Conservation (phyloP, 1,140 invertebrate genomes). For the Venturia canescens region DNA sequence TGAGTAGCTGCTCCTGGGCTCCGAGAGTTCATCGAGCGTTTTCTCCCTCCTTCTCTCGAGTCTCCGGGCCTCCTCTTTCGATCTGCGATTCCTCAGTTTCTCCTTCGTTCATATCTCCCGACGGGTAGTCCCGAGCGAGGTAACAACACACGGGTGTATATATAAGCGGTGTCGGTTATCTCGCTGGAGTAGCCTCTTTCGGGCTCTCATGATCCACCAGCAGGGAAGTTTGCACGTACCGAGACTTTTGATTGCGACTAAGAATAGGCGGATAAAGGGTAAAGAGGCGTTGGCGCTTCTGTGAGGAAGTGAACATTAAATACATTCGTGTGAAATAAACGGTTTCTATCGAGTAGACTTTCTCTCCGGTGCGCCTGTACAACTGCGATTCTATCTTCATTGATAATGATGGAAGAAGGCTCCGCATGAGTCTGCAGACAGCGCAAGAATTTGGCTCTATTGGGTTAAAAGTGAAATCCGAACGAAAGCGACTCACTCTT, state of each 20-base stretch:
- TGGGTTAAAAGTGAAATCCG: not conserved
- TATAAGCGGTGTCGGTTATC: conserved; percentile 16
- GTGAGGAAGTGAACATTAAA: not conserved
- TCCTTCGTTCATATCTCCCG: conserved; percentile 54
- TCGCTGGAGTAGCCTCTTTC: not conserved
- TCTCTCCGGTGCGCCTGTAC: not conserved
- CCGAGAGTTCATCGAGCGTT: conserved; percentile 47
- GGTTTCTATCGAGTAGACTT: not conserved
- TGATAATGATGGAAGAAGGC: not conserved
- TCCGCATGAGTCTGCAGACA: not conserved
- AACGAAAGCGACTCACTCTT: not conserved
- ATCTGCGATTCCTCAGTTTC: conserved; percentile 21
- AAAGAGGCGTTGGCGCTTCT: not conserved
- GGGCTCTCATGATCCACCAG: not conserved
- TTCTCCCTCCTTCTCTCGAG: conserved; percentile 26
- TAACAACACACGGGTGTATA: conserved; percentile 13
- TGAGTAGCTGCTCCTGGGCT: conserved; percentile 40
- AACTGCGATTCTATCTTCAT: not conserved
- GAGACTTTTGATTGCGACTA: not conserved
- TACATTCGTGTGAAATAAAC: not conserved
- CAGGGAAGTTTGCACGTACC: not conserved
- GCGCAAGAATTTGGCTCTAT: not conserved
- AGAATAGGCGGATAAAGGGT: not conserved
- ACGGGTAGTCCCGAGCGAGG: conserved; percentile 1
- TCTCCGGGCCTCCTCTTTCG: conserved; percentile 38